These are phyloP conservation scores for Muricea muricata DNA, from an alignment of 92 coral and sea anemone genomes.

Conservation along the genomic window DNA sequence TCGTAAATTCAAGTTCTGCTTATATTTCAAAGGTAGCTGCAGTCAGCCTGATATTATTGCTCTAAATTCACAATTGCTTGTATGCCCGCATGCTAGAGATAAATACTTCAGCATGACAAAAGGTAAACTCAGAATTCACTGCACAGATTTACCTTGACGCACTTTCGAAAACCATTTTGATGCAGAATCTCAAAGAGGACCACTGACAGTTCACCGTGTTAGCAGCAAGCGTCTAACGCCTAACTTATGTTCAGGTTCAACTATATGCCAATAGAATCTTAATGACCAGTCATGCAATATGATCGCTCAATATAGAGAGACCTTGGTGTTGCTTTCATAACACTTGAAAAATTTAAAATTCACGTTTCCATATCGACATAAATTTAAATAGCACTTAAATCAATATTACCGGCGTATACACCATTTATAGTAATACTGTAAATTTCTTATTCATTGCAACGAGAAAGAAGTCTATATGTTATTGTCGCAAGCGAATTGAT, in stretches of 20 bases:
- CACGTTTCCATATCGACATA: constrained; percentile 4
- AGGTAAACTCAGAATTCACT: too few relatives aligned
- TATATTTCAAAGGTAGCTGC: too few relatives aligned
- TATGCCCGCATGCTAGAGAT: too few relatives aligned
- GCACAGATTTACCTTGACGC: background rate
- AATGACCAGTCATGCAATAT: background rate
- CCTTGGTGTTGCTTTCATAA: background rate
- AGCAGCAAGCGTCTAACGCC: background rate
- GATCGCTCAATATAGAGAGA: background rate
- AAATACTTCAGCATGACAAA: too few relatives aligned
- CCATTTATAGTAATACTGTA: background rate
- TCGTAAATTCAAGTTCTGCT: too few relatives aligned
- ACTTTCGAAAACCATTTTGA: constrained; percentile 4
- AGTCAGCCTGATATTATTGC: too few relatives aligned
- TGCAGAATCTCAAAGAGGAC: background rate
- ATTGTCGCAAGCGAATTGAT: too few relatives aligned
- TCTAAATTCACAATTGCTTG: too few relatives aligned
- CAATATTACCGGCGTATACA: background rate
- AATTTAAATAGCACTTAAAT: background rate
- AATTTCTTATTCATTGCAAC: background rate
- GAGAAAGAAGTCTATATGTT: too few relatives aligned
- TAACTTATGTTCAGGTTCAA: background rate
- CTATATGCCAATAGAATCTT: background rate
- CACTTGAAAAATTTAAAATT: background rate
- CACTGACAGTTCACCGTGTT: background rate